Evolutionary conservation across 2,797 vertebrate species (phyloP).

Genomic region (Tympanoctomys barrerae): DNA sequence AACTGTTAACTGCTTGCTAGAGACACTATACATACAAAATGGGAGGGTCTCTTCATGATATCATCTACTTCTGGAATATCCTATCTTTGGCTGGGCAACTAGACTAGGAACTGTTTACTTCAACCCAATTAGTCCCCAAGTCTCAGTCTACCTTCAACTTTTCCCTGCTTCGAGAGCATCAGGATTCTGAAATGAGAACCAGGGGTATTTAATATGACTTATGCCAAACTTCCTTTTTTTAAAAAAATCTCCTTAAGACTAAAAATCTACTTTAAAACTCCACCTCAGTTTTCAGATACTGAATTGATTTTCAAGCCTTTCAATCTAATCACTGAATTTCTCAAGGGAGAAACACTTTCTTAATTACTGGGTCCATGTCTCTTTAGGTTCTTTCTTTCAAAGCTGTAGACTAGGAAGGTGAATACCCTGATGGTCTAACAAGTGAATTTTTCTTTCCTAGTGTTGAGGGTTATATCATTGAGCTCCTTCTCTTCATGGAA

Average conservation of each 20-base stretch:
- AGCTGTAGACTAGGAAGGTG: not conserved
- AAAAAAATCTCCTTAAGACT: not conserved
- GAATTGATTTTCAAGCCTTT: conserved; percentile 30
- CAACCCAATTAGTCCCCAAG: not conserved
- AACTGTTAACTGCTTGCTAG: not conserved
- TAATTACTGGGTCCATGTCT: not conserved
- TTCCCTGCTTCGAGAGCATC: not conserved
- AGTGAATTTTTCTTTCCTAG: not conserved
- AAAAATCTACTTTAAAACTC: not conserved
- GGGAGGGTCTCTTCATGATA: not conserved
- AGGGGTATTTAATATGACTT: not conserved
- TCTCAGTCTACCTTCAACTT: not conserved
- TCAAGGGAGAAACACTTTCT: not conserved
- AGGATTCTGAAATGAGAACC: not conserved
- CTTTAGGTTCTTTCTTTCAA: not conserved
- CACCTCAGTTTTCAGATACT: conserved; percentile 19
- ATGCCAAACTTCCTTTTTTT: not conserved
- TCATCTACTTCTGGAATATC: not conserved
- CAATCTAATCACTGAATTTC: not conserved
- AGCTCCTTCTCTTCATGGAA: not conserved
- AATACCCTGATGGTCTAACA: not conserved
- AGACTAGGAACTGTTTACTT: not conserved
- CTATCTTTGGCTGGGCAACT: not conserved
- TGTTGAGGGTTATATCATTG: too few species aligned
- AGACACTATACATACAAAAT: not conserved